Base-by-base conservation (phyloP, 2,797 vertebrate species). In the Gastrophryne carolinensis region DNA sequence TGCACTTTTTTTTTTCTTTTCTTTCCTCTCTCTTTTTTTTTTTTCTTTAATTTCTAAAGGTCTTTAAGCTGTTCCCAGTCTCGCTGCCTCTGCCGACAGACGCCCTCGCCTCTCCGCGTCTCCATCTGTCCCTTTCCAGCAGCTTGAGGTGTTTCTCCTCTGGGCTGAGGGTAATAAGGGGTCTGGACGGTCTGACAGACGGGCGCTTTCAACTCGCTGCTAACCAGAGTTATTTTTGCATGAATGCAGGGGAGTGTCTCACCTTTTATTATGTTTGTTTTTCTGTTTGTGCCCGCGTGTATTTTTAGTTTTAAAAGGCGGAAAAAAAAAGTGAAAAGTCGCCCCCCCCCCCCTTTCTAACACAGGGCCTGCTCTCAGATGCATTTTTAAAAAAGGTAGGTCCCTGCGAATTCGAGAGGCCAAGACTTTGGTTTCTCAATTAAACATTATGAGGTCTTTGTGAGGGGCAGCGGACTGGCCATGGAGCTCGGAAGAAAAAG, bases 221-320 rank as follows among this genome's bases (percentile, higher is more conserved):
- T 1, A 71, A 75, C 80, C 79, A 80, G 79, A 78, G 86, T 83
- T 85, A 88, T 85, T 84, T n/a, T 0, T 81, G 83, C 82, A 84
- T 82, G 85, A 87, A 87, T 84, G 74, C 84, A 81, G 83, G 82
- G 81, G 84, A 83, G 83, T 86, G 86, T 88, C 87, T 86, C 82
- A 87, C 82, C 75, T 87, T 84, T 86, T 84, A 83, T 87, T 83
- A 79, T 78, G 80, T 86, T 83, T 81, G 81, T 78, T 83, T 83
- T 79, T 86, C 87, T 87, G 53, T 83, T 84, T 90, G 87, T 84
- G 81, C 81, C 87, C 84, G 86, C 62, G 56, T 56, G 64, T 80
- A 56, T 81, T 75, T 79, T 83, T 82, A 75, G 53, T 72, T 79
- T 82, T 82, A 68, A 6, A 73, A 80, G 80, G 62, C 80, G 67